Percentiles rank a stretch among this genome's conserved stretches.
phyloP scores from a whole-genome alignment of 2,113 vertebrate genomes.

The Sisor rabdophorus region DNA sequence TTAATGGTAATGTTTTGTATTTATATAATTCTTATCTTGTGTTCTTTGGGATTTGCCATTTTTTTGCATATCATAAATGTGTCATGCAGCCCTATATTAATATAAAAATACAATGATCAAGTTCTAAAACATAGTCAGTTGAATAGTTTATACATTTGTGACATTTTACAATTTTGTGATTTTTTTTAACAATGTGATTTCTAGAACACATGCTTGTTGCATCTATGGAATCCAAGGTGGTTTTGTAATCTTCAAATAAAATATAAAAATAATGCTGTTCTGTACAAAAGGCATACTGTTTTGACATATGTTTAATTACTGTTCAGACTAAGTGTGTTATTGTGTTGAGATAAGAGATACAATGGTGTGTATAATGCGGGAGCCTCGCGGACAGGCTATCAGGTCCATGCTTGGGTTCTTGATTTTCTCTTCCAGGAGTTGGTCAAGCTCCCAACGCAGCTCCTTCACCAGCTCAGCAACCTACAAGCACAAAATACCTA shows the following conservation, averaged over 20 bases:
- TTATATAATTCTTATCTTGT: background rate
- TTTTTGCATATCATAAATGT: background rate
- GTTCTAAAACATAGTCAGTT: no score
- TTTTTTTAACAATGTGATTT: no score
- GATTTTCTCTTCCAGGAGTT: slow-evolving; percentile 94
- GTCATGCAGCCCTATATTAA: background rate
- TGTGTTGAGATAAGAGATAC: slow-evolving; percentile 93
- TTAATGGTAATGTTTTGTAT: no score
- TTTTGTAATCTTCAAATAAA: background rate
- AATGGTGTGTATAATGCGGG: slow-evolving; percentile 89
- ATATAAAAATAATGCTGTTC: background rate
- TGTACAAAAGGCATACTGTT: background rate
- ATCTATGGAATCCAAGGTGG: slow-evolving; percentile 2
- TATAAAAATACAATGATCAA: background rate
- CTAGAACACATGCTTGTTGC: background rate
- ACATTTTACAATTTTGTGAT: no score
- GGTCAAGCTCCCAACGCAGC: slow-evolving; percentile 88
- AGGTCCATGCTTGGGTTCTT: slow-evolving; percentile 88
- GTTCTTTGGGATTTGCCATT: background rate
- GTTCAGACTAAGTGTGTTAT: slow-evolving; percentile 48
- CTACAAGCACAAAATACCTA: slow-evolving; percentile 57
- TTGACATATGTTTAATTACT: background rate
- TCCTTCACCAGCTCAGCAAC: slow-evolving; percentile 92
- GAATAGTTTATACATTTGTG: no score
- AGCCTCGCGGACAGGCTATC: slow-evolving; percentile 86